phyloP scores from a whole-genome alignment of 2,888 invertebrate genomes.

The Tinea pellionella region DNA sequence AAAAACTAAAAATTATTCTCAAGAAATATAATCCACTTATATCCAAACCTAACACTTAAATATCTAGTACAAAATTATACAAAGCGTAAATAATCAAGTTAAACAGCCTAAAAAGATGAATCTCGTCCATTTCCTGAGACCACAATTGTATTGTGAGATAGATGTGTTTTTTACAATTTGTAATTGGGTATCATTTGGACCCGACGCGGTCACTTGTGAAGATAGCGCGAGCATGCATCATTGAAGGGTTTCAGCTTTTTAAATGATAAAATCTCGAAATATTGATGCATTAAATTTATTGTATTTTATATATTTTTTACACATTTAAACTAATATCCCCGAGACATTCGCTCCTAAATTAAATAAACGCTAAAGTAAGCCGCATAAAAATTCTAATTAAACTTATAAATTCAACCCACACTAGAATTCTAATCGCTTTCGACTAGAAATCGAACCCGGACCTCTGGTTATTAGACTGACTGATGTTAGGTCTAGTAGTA shows the following conservation, averaged over 20 bases:
- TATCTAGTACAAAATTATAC: slow-evolving; percentile 15
- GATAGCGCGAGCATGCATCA: background rate
- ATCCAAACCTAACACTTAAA: background rate
- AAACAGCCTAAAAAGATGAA: slow-evolving; percentile 28
- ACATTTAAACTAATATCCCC: too few species aligned
- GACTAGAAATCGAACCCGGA: too few species aligned
- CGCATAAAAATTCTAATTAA: too few species aligned
- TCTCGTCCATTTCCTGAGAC: slow-evolving; percentile 10
- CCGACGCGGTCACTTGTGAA: background rate
- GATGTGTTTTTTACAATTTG: slow-evolving; percentile 14
- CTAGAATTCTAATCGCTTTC: too few species aligned
- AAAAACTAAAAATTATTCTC: background rate
- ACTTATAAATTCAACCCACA: too few species aligned
- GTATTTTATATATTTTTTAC: too few species aligned
- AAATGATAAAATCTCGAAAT: too few species aligned
- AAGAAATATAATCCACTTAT: background rate
- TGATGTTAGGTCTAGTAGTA: too few species aligned
- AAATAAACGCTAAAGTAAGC: too few species aligned
- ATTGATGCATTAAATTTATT: too few species aligned
- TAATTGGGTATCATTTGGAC: slow-evolving; percentile 6
- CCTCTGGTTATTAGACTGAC: too few species aligned
- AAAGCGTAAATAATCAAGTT: slow-evolving; percentile 40
- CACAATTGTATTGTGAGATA: slow-evolving; percentile 11
- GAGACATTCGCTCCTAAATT: too few species aligned
- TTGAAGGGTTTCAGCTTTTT: background rate